A percentile compares a stretch with the other conserved stretches of the same genome.
Conservation (phyloP, 2,113 vertebrate species). For the Myotis brandtii region DNA sequence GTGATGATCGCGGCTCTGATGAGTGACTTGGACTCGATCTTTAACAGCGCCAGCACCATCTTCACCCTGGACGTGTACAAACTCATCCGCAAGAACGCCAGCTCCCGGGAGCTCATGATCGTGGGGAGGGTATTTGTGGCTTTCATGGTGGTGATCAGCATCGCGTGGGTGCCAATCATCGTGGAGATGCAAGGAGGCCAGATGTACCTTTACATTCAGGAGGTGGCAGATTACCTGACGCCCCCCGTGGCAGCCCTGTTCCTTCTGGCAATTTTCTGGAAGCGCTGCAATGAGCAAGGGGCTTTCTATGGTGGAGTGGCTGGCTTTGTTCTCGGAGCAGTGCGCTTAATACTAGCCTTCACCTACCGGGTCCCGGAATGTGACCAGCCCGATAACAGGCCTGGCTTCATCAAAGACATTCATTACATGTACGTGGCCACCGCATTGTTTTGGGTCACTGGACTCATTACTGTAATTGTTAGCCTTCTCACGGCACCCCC, state of each 20-base stretch:
- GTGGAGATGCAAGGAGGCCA: slow-evolving; percentile 99
- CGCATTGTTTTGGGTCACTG: slow-evolving; percentile 95
- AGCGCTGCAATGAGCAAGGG: slow-evolving; percentile 95
- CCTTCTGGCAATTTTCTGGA: slow-evolving; percentile 97
- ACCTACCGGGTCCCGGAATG: slow-evolving; percentile 94
- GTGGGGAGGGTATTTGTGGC: slow-evolving; percentile 96
- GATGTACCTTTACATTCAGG: slow-evolving; percentile 99
- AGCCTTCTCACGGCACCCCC: slow-evolving; percentile 95
- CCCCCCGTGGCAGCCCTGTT: slow-evolving; percentile 97
- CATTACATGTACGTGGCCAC: slow-evolving; percentile 99
- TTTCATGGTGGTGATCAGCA: slow-evolving; percentile 96
- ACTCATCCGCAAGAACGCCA: slow-evolving; percentile 89
- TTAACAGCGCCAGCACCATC: slow-evolving; percentile 98
- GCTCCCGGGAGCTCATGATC: slow-evolving; percentile 94
- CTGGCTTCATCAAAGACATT: slow-evolving; percentile 91
- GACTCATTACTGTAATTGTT: slow-evolving; percentile 91
- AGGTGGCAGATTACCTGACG: slow-evolving; percentile 97
- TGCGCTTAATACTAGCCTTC: slow-evolving; percentile 93
- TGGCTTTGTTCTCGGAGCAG: slow-evolving; percentile 92
- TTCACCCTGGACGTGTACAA: slow-evolving; percentile 99
- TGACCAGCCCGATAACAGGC: slow-evolving; percentile 93
- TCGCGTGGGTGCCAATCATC: slow-evolving; percentile 98
- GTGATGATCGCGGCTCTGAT: slow-evolving; percentile 99
- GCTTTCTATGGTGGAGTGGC: slow-evolving; percentile 97
- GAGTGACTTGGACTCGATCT: slow-evolving; percentile 99